Percentiles rank a stretch among this genome's conserved stretches.
Evolutionary conservation across 2,797 vertebrate genomes (phyloP).

Genomic region (Decapterus maruadsi): DNA sequence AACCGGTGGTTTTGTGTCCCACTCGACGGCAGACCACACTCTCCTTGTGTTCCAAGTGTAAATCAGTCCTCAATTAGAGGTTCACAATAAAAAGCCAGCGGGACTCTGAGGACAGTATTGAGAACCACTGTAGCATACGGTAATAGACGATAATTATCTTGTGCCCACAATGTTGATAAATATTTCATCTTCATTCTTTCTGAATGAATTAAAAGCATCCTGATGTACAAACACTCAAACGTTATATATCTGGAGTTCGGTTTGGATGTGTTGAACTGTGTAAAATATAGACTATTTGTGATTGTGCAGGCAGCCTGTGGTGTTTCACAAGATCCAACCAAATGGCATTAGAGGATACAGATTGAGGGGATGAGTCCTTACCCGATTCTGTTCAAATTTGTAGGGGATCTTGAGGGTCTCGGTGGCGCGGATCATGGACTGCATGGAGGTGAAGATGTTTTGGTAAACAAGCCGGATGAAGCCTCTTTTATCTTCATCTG

Average conservation of each 20-base stretch:
- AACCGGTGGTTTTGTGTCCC: slow-evolving; percentile 7
- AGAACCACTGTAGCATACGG: slow-evolving; percentile 18
- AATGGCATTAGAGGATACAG: neutral
- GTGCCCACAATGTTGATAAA: neutral
- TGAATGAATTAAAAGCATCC: neutral
- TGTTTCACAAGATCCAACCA: neutral
- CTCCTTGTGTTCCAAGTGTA: slow-evolving; percentile 32
- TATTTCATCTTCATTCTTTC: slow-evolving; percentile 14
- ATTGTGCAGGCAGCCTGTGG: neutral
- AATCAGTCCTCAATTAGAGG: slow-evolving; percentile 45
- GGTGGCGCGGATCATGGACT: slow-evolving; percentile 96
- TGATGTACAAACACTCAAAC: neutral
- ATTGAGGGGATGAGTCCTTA: slow-evolving; percentile 60
- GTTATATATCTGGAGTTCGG: neutral
- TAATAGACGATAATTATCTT: slow-evolving; percentile 43
- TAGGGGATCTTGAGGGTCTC: slow-evolving; percentile 95
- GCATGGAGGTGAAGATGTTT: slow-evolving; percentile 98
- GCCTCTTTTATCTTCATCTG: slow-evolving; percentile 95
- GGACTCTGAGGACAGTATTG: slow-evolving; percentile 30
- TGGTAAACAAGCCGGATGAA: slow-evolving; percentile 97
- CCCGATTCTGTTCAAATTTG: slow-evolving; percentile 96
- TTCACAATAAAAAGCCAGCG: slow-evolving; percentile 41
- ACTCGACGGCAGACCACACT: slow-evolving; percentile 23
- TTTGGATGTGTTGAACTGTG: neutral
- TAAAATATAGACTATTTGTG: neutral